Conservation (phyloP, 1,140 invertebrate genomes). For the Oppia nitens region DNA sequence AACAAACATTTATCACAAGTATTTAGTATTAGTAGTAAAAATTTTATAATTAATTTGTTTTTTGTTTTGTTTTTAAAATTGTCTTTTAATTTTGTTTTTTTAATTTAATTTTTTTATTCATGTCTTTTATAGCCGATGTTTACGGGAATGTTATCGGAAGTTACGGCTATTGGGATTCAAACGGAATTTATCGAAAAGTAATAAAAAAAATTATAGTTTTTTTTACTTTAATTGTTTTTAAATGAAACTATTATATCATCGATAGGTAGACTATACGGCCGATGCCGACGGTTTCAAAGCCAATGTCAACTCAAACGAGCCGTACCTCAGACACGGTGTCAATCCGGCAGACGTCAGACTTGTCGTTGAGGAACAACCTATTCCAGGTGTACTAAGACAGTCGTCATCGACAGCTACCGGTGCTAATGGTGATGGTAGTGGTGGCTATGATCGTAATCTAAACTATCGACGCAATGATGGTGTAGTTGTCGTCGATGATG, state of each 20-base stretch:
- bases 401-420: constrained; percentile 4
- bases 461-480: background rate
- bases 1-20: too few relatives aligned
- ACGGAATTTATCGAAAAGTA: constrained; percentile 18
- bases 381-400: too few relatives aligned
- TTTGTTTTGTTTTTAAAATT: background rate
- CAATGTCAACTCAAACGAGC: constrained; percentile 19
- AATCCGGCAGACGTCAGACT: constrained; percentile 20
- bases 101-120: too few relatives aligned
- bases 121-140: background rate
- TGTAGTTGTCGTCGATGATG: too few relatives aligned
- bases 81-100: too few relatives aligned
- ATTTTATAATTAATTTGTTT: too few relatives aligned
- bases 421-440: background rate
- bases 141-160: constrained; percentile 14
- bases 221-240: too few relatives aligned
- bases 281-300: constrained; percentile 19
- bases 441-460: background rate
- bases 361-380: constrained; percentile 17
- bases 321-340: constrained; percentile 14
- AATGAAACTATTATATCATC: background rate
- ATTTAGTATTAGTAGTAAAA: too few relatives aligned
- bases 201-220: too few relatives aligned
- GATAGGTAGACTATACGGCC: constrained; percentile 18
- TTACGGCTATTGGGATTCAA: constrained; percentile 18